These are phyloP conservation scores for Schmidtea mediterranea DNA, from an alignment of 1,140 invertebrate genomes.

Conservation along the genomic window DNA sequence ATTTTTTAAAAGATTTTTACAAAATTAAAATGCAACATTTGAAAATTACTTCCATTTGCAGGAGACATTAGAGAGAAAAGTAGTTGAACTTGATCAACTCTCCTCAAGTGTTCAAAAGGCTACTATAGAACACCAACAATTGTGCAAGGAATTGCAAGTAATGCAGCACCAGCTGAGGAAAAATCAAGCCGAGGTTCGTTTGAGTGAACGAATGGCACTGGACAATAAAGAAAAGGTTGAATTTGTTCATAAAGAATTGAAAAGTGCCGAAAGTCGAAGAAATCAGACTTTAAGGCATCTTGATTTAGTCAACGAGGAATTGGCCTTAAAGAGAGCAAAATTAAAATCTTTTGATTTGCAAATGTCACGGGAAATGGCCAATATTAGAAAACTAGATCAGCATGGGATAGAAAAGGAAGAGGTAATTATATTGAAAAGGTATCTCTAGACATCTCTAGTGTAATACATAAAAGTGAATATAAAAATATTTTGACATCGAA, in stretches of 20 bases:
- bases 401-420: no score
- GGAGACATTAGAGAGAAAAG: background rate
- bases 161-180: background rate
- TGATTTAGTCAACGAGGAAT: background rate
- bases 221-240: background rate
- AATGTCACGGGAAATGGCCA: no score
- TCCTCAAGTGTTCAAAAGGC: background rate
- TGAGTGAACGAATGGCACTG: background rate
- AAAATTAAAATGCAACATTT: no score
- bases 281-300: background rate
- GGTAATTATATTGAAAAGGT: no score
- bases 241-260: background rate
- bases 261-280: background rate
- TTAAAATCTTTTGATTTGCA: background rate
- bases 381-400: no score
- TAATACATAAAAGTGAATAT: no score
- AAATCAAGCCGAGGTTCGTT: slow-evolving; percentile 1
- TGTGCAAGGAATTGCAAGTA: background rate
- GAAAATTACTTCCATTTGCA: no score
- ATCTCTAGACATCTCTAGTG: no score
- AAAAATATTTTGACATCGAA: no score
- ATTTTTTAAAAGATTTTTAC: no score
- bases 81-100: background rate
- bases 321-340: background rate
- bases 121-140: background rate